phyloP scores from a whole-genome alignment of 2,888 invertebrate genomes.

The Chrysopilus asiliformis region DNA sequence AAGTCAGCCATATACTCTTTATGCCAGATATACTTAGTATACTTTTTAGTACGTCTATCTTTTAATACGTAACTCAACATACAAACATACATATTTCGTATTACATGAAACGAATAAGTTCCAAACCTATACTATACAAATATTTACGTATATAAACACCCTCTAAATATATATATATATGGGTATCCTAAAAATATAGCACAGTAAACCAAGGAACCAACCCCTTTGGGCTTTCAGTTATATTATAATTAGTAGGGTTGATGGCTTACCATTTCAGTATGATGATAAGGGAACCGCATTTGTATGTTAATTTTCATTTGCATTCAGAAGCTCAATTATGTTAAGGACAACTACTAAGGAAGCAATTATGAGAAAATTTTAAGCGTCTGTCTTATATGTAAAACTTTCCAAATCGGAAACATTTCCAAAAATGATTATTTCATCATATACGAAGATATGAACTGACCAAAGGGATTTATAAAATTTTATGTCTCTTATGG shows the following conservation, averaged over 20 bases:
- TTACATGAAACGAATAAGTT: no score
- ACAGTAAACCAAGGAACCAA: no score
- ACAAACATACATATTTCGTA: no score
- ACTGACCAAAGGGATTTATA: no score
- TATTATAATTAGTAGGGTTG: constrained; percentile 13
- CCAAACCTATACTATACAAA: background rate
- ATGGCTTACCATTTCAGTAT: constrained; percentile 10
- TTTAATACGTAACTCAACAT: no score
- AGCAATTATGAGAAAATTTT: constrained; percentile 10
- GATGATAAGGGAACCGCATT: constrained; percentile 13
- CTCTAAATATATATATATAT: no score
- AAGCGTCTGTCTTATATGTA: constrained; percentile 9
- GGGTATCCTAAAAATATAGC: no score
- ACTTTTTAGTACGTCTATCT: no score
- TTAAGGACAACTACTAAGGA: constrained; percentile 8
- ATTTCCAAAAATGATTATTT: background rate
- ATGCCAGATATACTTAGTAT: background rate
- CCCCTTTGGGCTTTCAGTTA: constrained; percentile 12
- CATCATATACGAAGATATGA: no score
- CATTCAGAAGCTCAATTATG: constrained; percentile 11
- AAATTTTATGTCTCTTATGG: no score
- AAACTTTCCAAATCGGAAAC: constrained; percentile 9
- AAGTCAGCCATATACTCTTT: background rate
- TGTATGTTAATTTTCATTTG: constrained; percentile 13
- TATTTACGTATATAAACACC: no score